A percentile compares a stretch with the other conserved stretches of the same genome.
Conservation (phyloP, 2,888 invertebrate species). For the Phoronis australis region DNA sequence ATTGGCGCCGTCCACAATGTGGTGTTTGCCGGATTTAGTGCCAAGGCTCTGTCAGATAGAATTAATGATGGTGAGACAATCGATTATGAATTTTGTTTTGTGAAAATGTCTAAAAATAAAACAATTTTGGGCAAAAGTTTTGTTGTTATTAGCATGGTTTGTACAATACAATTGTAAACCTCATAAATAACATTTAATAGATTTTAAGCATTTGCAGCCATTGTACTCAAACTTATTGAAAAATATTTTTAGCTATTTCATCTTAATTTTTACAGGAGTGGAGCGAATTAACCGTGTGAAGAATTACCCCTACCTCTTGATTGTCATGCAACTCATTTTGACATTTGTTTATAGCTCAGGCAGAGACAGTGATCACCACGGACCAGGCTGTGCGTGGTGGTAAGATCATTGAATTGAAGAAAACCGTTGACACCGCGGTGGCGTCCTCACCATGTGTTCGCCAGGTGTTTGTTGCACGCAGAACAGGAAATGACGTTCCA, state of each 20-base stretch:
- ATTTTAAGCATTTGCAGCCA: no score
- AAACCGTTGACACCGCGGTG: conserved; percentile 53
- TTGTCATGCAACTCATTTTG: not conserved
- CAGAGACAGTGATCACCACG: conserved; percentile 54
- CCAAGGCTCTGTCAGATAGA: conserved; percentile 54
- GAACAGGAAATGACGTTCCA: conserved; percentile 46
- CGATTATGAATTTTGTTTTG: no score
- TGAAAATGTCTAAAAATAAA: no score
- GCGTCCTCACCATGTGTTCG: conserved; percentile 48
- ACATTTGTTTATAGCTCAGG: conserved; percentile 49
- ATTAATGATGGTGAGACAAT: conserved; percentile 54
- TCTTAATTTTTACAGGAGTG: no score
- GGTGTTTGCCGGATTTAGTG: conserved; percentile 57
- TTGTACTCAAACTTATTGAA: no score
- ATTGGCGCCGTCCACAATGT: conserved; percentile 57
- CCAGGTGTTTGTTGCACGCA: conserved; percentile 52
- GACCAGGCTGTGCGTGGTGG: conserved; percentile 55
- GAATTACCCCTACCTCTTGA: no score
- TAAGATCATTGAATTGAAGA: conserved; percentile 52
- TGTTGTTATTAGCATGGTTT: no score
- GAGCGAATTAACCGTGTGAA: no score
- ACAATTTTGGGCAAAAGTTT: no score
- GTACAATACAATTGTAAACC: no score
- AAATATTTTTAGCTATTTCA: no score
- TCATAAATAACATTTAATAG: no score